phyloP scores from a whole-genome alignment of 2,797 vertebrate species.

The Rhinoraja longicauda region DNA sequence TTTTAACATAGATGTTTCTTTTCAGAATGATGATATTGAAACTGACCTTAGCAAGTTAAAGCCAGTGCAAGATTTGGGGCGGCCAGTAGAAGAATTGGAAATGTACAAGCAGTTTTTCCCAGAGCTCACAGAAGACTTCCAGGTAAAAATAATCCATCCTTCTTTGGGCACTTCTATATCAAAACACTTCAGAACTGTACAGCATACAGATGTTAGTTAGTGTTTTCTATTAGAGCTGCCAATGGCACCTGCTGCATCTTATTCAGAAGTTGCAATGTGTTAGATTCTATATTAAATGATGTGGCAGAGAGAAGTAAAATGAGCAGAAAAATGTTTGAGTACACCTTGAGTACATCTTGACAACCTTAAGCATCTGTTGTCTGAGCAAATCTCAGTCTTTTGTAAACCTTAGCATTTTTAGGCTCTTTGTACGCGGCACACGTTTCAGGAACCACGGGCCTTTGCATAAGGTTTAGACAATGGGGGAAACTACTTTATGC shows the following conservation, averaged over 20 bases:
- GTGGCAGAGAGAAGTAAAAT: background rate
- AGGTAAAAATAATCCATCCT: conserved; percentile 60
- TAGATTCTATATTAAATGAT: background rate
- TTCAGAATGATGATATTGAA: conserved; percentile 94
- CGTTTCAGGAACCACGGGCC: background rate
- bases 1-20: conserved; percentile 39
- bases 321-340: background rate
- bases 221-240: background rate
- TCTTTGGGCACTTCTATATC: background rate
- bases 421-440: background rate
- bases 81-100: conserved; percentile 79
- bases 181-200: background rate
- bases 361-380: too few relatives aligned
- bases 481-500: background rate
- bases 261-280: background rate
- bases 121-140: conserved; percentile 86
- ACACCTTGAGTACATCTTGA: too few relatives aligned
- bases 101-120: conserved; percentile 84
- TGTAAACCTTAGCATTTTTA: background rate
- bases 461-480: background rate
- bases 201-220: background rate
- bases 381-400: too few relatives aligned
- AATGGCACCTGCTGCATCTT: background rate
- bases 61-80: conserved; percentile 65
- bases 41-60: conserved; percentile 89